Percentiles rank a stretch among this genome's conserved stretches.
phyloP scores from a whole-genome alignment of 2,113 vertebrate species.

The Trematocara variabile region DNA sequence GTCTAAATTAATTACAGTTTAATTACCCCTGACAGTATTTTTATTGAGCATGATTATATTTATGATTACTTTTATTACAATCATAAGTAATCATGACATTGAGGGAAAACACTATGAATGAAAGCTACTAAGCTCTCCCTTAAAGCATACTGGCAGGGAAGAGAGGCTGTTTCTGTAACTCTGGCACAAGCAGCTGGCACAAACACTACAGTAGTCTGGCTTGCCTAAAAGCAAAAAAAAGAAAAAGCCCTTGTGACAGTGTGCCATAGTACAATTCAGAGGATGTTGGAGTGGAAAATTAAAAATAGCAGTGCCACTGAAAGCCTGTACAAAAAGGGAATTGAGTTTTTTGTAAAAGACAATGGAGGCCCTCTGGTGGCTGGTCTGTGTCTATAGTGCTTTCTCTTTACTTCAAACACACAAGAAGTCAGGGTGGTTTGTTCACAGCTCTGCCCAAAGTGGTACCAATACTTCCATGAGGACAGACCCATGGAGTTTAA shows the following conservation, averaged over 20 bases:
- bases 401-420: neutral
- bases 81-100: neutral
- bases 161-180: neutral
- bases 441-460: neutral
- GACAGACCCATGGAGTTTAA: neutral
- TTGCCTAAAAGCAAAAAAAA: neutral
- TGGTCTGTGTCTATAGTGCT: neutral
- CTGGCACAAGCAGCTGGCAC: neutral
- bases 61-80: neutral
- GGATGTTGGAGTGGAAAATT: neutral
- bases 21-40: neutral
- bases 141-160: neutral
- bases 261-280: neutral
- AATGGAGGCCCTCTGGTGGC: slow-evolving; percentile 28
- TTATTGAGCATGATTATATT: neutral
- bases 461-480: neutral
- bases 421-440: rapidly evolving
- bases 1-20: neutral
- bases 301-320: neutral
- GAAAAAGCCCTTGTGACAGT: neutral
- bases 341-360: neutral
- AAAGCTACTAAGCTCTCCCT: neutral
- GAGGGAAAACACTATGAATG: neutral
- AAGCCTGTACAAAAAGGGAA: neutral
- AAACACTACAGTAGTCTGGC: neutral